Percentiles rank a stretch among this genome's conserved stretches.
phyloP scores from a whole-genome alignment of 2,797 vertebrate genomes.

The Macrochelys suwanniensis region DNA sequence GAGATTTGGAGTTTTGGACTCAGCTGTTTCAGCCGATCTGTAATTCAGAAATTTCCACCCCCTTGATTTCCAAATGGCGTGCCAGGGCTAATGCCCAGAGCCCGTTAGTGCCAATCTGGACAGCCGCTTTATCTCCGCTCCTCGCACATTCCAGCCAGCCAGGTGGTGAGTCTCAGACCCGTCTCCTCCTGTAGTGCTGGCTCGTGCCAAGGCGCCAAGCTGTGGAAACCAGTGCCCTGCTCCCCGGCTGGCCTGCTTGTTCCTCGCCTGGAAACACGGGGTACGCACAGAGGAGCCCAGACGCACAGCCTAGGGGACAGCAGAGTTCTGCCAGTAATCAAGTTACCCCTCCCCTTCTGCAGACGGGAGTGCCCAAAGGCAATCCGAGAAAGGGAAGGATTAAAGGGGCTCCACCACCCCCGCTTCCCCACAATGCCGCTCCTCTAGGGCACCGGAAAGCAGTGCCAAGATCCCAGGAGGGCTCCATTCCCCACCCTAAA shows the following conservation, averaged over 20 bases:
- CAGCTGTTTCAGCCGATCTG: neutral
- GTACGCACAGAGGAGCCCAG: neutral
- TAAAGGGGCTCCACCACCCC: neutral
- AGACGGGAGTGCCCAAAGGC: neutral
- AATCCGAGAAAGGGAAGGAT: neutral
- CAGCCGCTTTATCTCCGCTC: neutral
- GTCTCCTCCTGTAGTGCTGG: neutral
- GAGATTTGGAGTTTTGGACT: neutral
- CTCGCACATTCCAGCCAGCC: neutral
- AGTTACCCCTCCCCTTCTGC: neutral
- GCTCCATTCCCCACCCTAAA: neutral
- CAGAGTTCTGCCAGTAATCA: neutral
- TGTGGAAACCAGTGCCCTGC: neutral
- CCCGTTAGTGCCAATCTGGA: neutral
- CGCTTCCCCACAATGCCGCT: neutral
- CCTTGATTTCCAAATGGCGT: neutral
- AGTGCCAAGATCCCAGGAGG: neutral
- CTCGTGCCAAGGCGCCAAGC: neutral
- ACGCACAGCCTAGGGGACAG: neutral
- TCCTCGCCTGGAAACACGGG: neutral
- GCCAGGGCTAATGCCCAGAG: no score
- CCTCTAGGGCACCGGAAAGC: neutral
- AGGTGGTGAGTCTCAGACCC: constrained; percentile 25
- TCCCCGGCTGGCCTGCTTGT: neutral
- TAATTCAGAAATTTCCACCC: neutral